phyloP scores from a whole-genome alignment of 2,797 vertebrate species.

The Enteromius paludinosus region DNA sequence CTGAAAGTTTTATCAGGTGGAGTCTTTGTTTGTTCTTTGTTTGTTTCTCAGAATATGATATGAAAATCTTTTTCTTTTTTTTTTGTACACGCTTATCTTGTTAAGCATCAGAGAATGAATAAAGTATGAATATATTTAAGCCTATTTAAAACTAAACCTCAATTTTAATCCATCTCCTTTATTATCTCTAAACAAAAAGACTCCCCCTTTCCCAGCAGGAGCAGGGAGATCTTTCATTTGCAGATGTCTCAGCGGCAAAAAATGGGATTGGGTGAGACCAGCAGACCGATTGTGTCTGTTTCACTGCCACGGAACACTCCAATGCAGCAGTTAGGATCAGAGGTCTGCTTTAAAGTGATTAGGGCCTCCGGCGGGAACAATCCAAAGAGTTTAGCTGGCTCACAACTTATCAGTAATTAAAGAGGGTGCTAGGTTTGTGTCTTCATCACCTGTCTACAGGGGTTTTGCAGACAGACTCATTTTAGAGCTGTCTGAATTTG shows the following conservation, averaged over 20 bases:
- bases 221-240: conserved; percentile 2
- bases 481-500: conserved; percentile 70
- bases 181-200: neutral
- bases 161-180: neutral
- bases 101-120: neutral
- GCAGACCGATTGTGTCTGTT: conserved; percentile 71
- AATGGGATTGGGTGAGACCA: conserved; percentile 62
- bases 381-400: conserved; percentile 73
- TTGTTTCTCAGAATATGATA: conserved; percentile 46
- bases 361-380: conserved; percentile 71
- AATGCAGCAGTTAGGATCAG: conserved; percentile 73
- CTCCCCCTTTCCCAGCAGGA: neutral
- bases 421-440: conserved; percentile 74
- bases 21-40: conserved; percentile 74
- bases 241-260: conserved; percentile 14
- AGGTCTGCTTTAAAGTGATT: conserved; percentile 77
- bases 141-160: neutral
- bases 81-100: neutral
- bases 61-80: neutral
- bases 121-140: neutral
- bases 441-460: conserved; percentile 68
- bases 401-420: conserved; percentile 81
- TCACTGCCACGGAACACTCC: conserved; percentile 71
- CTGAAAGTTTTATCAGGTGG: conserved; percentile 87
- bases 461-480: conserved; percentile 72